Base-by-base conservation (phyloP, 2,797 vertebrate species). In the Diplodus sargus region DNA sequence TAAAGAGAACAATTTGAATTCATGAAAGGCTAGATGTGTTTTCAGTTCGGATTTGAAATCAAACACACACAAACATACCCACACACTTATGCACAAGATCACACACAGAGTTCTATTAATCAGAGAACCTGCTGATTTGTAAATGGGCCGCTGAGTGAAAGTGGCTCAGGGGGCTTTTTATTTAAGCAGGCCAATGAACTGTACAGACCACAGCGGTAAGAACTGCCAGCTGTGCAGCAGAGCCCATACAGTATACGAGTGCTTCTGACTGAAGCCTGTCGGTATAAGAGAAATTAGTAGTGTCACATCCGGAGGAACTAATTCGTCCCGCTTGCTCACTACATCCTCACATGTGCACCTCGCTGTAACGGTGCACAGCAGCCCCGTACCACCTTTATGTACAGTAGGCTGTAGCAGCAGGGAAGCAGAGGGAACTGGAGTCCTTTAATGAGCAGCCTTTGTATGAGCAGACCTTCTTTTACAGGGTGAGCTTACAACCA, bases 371-470 rank as follows among this genome's bases (percentile, higher is more conserved):
- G 48, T 48, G 57, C 34, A 43, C 70, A 78, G 70, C 65, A 65
- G 74, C 56, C 39, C 45, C 66, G 68, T 69, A 70, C 58, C 54
- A 54, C 51, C 54, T 75, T 63, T 52, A 63, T 76, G 64, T 64
- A 43, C 18, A 8, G 1, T 69, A 23, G 2, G 9, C 34, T 39
- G 8, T 11, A 83, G 73, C 59, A 74, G 75, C 61, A 69, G 60
- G 70, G 70, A 69, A 65, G 60, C 64, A 22, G 54, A 7, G 64
- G 3, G 14, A 22, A 66, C 61, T n/a, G 23, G 9, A 59, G 56
- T 65, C 39, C 30, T 72, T 78, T 90, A 87, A 89, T 86, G 81
- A 91, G 82, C 76, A 20, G 52, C 59, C 63, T 85, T 81, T 77
- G 66, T 83, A 60, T 42, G 59, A 66, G 54, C 59, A 64, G 30